phyloP scores from a whole-genome alignment of 2,797 vertebrate genomes.

The Clamator glandarius region DNA sequence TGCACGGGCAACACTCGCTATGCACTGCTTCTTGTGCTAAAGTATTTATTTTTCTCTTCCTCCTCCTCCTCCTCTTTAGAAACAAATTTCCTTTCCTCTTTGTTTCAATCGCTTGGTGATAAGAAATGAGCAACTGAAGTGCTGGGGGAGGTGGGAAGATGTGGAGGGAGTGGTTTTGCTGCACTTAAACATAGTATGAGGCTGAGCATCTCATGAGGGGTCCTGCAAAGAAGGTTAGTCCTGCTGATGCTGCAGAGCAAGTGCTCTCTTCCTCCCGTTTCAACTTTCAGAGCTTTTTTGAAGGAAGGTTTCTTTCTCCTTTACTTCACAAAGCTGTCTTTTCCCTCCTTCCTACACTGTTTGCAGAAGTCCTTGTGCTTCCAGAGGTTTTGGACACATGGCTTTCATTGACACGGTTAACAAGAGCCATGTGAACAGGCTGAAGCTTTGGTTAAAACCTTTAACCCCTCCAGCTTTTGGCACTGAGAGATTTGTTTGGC shows the following conservation, averaged over 20 bases:
- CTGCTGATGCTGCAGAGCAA: neutral
- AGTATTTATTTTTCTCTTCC: neutral
- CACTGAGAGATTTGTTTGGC: neutral
- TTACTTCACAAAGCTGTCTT: neutral
- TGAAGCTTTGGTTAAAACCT: neutral
- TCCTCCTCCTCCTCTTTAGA: neutral
- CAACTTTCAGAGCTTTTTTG: neutral
- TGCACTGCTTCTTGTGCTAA: neutral
- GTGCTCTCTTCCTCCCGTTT: neutral
- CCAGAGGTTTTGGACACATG: neutral
- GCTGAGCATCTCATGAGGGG: neutral
- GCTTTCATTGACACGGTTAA: neutral
- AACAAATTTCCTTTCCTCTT: conserved; percentile 21
- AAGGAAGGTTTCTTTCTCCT: neutral
- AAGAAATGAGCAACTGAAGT: neutral
- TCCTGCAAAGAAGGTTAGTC: neutral
- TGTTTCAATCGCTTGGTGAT: neutral
- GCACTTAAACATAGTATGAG: rapidly evolving
- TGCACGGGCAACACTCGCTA: neutral
- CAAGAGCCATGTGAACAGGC: neutral
- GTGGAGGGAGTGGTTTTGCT: neutral
- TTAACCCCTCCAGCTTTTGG: neutral
- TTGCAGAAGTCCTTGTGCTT: neutral
- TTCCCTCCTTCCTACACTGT: neutral
- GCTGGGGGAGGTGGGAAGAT: neutral